phyloP scores from a whole-genome alignment of 2,888 invertebrate genomes.

The Microctonus hyperodae region DNA sequence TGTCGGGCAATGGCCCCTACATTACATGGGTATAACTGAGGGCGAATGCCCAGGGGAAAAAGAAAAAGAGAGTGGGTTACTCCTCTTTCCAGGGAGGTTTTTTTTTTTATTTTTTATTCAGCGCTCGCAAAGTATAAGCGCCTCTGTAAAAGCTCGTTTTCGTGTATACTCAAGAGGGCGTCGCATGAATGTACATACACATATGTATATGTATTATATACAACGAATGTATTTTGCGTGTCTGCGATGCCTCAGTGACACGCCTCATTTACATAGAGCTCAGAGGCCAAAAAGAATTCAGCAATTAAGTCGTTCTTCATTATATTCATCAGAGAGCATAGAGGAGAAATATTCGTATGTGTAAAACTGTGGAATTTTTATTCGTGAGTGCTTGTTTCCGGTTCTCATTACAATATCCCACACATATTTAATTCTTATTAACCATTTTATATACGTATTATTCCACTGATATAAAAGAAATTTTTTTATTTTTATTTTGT shows the following conservation, averaged over 20 bases:
- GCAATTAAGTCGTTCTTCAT: conserved; percentile 48
- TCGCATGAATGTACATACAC: not conserved
- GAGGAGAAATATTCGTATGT: not conserved
- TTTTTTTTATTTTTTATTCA: conserved; percentile 1
- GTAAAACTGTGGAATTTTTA: not conserved
- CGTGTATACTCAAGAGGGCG: conserved; percentile 18
- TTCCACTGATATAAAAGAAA: not conserved
- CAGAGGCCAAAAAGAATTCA: conserved; percentile 34
- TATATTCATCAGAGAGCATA: conserved; percentile 24
- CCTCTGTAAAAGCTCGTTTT: conserved; percentile 1
- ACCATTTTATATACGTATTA: not conserved
- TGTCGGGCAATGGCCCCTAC: conserved; percentile 17
- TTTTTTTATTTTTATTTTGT: not conserved
- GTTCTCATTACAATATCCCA: not conserved
- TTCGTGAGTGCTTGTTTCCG: conserved; percentile 11
- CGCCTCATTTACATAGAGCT: conserved; percentile 50
- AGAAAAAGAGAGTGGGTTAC: not conserved
- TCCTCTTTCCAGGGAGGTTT: not conserved
- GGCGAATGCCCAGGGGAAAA: conserved; percentile 2
- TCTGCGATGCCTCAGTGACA: conserved; percentile 31
- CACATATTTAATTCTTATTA: not conserved
- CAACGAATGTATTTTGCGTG: conserved; percentile 29
- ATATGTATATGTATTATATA: not conserved
- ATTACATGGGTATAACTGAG: not conserved
- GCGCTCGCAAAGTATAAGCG: not conserved